phyloP scores from a whole-genome alignment of 2,113 vertebrate genomes.

The Empidonax traillii region DNA sequence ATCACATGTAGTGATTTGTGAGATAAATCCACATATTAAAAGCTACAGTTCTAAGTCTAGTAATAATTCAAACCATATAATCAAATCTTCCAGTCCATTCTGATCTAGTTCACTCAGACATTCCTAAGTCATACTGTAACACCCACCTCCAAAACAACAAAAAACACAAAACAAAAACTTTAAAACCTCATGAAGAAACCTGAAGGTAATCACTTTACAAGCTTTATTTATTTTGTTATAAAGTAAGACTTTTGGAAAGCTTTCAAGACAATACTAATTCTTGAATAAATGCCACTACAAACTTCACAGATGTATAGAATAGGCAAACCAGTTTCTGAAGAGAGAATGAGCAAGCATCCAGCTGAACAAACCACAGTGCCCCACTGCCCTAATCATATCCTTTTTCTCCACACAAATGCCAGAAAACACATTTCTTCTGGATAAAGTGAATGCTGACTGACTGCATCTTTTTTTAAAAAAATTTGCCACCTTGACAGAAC shows the following conservation, averaged over 20 bases:
- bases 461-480: background rate
- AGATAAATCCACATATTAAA: background rate
- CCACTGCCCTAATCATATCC: background rate
- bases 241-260: slow-evolving; percentile 24
- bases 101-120: slow-evolving; percentile 32
- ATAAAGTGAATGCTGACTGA: background rate
- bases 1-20: background rate
- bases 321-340: background rate
- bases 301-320: background rate
- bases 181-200: background rate
- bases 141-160: background rate
- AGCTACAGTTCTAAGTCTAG: background rate
- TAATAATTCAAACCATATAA: slow-evolving; percentile 7
- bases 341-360: background rate
- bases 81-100: background rate
- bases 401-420: background rate
- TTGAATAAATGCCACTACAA: slow-evolving; percentile 47
- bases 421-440: background rate
- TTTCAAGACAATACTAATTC: slow-evolving; percentile 35
- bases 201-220: background rate
- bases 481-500: background rate
- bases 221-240: slow-evolving; percentile 20
- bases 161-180: background rate
- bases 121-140: background rate
- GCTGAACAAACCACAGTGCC: slow-evolving; percentile 40